phyloP scores from a whole-genome alignment of 2,113 vertebrate species.

The Heterocephalus glaber region DNA sequence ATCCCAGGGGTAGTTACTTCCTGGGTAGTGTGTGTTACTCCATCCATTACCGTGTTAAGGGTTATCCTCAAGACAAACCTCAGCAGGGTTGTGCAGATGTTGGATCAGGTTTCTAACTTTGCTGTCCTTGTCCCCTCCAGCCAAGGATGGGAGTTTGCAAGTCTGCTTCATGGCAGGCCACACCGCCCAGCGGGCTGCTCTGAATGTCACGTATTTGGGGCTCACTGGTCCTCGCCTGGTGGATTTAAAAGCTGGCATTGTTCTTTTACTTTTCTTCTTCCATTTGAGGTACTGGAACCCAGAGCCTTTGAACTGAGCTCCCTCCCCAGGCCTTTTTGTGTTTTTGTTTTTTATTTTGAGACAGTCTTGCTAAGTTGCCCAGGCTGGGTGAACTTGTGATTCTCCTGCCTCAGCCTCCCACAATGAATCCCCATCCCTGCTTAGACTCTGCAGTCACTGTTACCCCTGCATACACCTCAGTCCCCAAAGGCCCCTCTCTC shows the following conservation, averaged over 20 bases:
- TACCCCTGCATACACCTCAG: too few relatives aligned
- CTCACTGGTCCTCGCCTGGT: too few relatives aligned
- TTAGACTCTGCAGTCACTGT: too few relatives aligned
- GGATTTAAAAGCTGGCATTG: too few relatives aligned
- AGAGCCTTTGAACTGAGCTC: neutral
- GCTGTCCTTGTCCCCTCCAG: too few relatives aligned
- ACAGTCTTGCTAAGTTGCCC: neutral
- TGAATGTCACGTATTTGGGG: neutral
- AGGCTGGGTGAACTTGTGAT: neutral
- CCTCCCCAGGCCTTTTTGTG: neutral
- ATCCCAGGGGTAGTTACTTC: too few relatives aligned
- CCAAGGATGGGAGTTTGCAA: too few relatives aligned
- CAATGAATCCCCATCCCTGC: neutral
- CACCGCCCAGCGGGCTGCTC: neutral
- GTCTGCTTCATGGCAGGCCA: neutral
- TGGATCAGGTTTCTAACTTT: neutral
- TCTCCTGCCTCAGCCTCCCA: neutral
- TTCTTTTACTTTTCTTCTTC: neutral
- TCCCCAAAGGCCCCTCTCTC: rapidly evolving
- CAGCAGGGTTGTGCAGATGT: too few relatives aligned
- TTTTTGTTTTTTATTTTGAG: neutral
- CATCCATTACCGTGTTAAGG: too few relatives aligned
- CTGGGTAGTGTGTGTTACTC: neutral
- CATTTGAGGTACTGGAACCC: neutral
- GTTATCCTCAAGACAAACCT: neutral